These are phyloP conservation scores for Alces alces DNA, from an alignment of 2,113 vertebrate species.

Conservation along the genomic window DNA sequence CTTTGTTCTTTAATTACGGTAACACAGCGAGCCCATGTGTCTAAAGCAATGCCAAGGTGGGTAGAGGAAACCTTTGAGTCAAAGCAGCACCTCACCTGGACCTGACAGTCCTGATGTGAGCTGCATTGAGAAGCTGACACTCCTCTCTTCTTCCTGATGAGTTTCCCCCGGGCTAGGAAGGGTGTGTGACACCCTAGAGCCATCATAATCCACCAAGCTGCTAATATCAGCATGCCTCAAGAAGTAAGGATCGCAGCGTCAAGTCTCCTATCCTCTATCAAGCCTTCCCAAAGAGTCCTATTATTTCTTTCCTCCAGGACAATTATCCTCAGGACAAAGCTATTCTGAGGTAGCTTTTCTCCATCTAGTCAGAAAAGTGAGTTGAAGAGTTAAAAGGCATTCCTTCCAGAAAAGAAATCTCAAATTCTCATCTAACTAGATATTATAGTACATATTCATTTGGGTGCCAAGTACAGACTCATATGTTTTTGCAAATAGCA, in stretches of 20 bases:
- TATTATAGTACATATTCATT: background rate
- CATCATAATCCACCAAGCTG: background rate
- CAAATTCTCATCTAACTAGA: background rate
- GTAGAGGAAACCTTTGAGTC: background rate
- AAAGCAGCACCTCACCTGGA: background rate
- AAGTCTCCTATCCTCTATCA: background rate
- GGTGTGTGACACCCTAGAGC: background rate
- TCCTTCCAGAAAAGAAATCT: conserved; percentile 15
- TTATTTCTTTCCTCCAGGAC: background rate
- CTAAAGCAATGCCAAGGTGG: background rate
- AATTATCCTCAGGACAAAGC: conserved; percentile 28
- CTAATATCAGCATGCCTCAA: background rate
- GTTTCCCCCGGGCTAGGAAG: background rate
- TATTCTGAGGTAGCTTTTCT: background rate
- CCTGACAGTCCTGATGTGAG: background rate
- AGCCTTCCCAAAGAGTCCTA: background rate
- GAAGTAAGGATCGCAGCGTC: background rate
- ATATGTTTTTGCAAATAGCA: background rate
- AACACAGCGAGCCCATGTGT: background rate
- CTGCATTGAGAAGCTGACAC: background rate
- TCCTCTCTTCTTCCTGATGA: background rate
- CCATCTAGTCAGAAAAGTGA: background rate
- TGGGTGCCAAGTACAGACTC: background rate
- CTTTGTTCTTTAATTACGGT: background rate
- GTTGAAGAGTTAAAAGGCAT: background rate